These are phyloP conservation scores for Fistularia commersonii DNA, from an alignment of 2,797 vertebrate genomes.

Conservation along the genomic window DNA sequence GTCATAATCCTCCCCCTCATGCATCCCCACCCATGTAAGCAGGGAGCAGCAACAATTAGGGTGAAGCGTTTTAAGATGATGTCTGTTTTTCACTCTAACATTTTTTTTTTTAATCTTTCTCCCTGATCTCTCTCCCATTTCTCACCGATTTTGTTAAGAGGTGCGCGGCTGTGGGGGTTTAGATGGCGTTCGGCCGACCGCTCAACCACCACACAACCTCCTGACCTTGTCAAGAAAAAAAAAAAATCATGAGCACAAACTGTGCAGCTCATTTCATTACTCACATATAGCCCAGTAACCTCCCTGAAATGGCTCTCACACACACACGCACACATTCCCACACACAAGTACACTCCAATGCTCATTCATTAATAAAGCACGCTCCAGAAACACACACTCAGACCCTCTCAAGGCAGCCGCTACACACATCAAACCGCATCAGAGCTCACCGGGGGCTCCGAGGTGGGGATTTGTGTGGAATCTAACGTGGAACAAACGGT, in stretches of 20 bases:
- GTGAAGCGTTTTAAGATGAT: slow-evolving; percentile 14
- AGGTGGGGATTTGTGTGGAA: slow-evolving; percentile 48
- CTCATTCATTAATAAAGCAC: slow-evolving; percentile 27
- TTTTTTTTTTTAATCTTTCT: slow-evolving; percentile 8
- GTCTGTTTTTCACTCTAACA: slow-evolving; percentile 18
- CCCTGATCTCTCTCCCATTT: slow-evolving; percentile 5
- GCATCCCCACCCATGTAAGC: slow-evolving; percentile 31
- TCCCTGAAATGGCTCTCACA: too few relatives aligned
- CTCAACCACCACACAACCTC: slow-evolving; percentile 16
- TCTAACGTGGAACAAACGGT: slow-evolving; percentile 20
- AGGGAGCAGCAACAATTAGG: slow-evolving; percentile 34
- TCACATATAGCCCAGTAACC: too few relatives aligned
- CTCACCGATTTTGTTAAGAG: not conserved
- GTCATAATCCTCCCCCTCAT: too few relatives aligned
- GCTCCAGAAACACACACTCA: too few relatives aligned
- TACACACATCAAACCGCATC: slow-evolving; percentile 26
- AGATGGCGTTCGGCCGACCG: too few relatives aligned
- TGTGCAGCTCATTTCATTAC: slow-evolving; percentile 37
- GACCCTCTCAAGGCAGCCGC: slow-evolving; percentile 20
- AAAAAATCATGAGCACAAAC: slow-evolving; percentile 38
- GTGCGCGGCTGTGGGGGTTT: too few relatives aligned
- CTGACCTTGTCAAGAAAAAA: slow-evolving; percentile 54
- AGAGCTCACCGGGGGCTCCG: slow-evolving; percentile 35
- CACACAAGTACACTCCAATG: too few relatives aligned
- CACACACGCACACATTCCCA: too few relatives aligned